A percentile compares a stretch with the other conserved stretches of the same genome.
Conservation (phyloP, 1,140 invertebrate species). For the Aricia agestis region DNA sequence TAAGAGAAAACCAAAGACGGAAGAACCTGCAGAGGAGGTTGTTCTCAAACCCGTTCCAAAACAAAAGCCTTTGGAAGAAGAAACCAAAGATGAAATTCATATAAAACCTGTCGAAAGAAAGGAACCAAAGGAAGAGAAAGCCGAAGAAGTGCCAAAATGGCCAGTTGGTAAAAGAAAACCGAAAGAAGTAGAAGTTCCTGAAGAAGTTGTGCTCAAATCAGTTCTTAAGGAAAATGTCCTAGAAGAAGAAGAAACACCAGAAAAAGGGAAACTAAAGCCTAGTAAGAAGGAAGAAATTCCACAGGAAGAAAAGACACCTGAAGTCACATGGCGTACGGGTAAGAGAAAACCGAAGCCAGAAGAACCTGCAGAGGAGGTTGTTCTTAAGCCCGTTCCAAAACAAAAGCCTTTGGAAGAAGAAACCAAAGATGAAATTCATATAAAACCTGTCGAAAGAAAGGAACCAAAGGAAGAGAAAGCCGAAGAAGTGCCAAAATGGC, state of each 20-base stretch:
- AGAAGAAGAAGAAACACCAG: slow-evolving; percentile 30
- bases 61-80: slow-evolving; percentile 19
- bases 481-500: slow-evolving; percentile 23
- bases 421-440: no score
- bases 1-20: neutral
- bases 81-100: slow-evolving; percentile 39
- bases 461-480: slow-evolving; percentile 26
- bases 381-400: neutral
- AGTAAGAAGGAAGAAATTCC: no score
- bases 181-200: slow-evolving; percentile 30
- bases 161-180: slow-evolving; percentile 25
- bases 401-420: no score
- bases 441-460: neutral
- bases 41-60: neutral
- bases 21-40: slow-evolving; percentile 16
- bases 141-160: slow-evolving; percentile 23
- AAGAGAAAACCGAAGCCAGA: no score
- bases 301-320: no score
- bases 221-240: slow-evolving; percentile 26
- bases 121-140: slow-evolving; percentile 21
- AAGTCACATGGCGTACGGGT: no score
- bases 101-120: neutral
- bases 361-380: neutral
- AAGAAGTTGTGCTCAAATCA: slow-evolving; percentile 34
- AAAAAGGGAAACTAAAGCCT: no score